Conservation (phyloP, 1,140 invertebrate genomes). For the Schlechtendalia chinensis region DNA sequence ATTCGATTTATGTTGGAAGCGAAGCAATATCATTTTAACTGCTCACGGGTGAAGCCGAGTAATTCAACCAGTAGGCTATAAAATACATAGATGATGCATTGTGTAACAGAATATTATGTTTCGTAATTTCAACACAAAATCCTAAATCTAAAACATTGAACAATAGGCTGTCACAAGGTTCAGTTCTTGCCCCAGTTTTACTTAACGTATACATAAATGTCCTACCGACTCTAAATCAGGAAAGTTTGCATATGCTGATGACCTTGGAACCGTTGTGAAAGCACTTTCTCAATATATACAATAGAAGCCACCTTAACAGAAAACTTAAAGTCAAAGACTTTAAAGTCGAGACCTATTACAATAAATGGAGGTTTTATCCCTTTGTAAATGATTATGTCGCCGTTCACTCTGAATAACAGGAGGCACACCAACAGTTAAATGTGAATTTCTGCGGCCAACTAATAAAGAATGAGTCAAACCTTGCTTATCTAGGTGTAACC, state of each 20-base stretch:
- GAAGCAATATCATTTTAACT: too few relatives aligned
- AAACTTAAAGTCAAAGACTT: conserved; percentile 5
- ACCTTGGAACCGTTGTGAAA: neutral
- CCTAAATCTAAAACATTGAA: neutral
- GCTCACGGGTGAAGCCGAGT: too few relatives aligned
- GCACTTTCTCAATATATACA: neutral
- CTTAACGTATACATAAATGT: conserved; percentile 1
- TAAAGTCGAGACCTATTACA: neutral
- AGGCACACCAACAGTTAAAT: neutral
- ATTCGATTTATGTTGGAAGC: too few relatives aligned
- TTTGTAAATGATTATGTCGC: neutral
- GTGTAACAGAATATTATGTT: too few relatives aligned
- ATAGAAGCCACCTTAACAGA: neutral
- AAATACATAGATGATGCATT: too few relatives aligned
- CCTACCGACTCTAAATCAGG: neutral
- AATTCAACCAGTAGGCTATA: too few relatives aligned
- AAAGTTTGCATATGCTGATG: conserved; percentile 1
- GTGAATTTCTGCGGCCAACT: neutral
- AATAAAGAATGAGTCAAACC: neutral
- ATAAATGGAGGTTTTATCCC: neutral
- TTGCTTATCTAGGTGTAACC: neutral
- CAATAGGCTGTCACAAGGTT: neutral
- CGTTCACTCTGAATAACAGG: conserved; percentile 9
- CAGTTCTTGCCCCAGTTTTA: conserved; percentile 2
- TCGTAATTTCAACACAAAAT: too few relatives aligned